These are phyloP conservation scores for Cercopithecus neglectus DNA, from an alignment of 2,797 vertebrate species.

Conservation along the genomic window DNA sequence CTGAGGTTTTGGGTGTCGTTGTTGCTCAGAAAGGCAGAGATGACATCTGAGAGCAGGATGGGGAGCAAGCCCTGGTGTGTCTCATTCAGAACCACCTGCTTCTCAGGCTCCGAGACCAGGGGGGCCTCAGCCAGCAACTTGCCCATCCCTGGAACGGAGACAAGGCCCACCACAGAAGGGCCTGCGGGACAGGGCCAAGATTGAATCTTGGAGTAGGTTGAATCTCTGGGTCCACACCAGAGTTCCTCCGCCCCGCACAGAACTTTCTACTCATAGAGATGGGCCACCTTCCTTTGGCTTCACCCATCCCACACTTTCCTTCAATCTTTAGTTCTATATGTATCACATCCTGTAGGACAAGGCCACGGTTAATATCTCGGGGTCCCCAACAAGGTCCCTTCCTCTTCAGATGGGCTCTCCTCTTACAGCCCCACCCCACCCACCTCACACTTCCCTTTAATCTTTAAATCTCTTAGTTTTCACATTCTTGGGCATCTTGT, in stretches of 20 bases:
- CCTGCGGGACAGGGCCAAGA: slow-evolving; percentile 71
- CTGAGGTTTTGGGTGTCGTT: slow-evolving; percentile 79
- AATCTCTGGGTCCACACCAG: not conserved
- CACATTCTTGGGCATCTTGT: not conserved
- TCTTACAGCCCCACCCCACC: not conserved
- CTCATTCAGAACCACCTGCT: not conserved
- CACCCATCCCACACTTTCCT: not conserved
- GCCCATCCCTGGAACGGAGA: slow-evolving; percentile 81
- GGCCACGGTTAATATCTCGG: not conserved
- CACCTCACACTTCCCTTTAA: not conserved
- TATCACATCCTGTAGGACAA: slow-evolving; percentile 73
- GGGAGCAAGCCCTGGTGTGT: not conserved
- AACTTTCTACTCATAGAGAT: not conserved
- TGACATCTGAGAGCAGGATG: slow-evolving; percentile 83
- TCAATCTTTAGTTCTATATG: not conserved
- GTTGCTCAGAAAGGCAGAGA: slow-evolving; percentile 84
- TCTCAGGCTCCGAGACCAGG: not conserved
- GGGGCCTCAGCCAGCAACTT: slow-evolving; percentile 62
- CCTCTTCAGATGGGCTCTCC: not conserved
- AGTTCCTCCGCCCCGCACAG: not conserved
- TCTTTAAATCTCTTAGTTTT: not conserved
- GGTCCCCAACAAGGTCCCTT: rapidly evolving
- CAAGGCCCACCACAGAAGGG: slow-evolving; percentile 78
- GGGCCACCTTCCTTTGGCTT: not conserved
- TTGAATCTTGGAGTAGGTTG: too few species aligned